Conservation (phyloP, 1,140 invertebrate species). For the Aphis gossypii region DNA sequence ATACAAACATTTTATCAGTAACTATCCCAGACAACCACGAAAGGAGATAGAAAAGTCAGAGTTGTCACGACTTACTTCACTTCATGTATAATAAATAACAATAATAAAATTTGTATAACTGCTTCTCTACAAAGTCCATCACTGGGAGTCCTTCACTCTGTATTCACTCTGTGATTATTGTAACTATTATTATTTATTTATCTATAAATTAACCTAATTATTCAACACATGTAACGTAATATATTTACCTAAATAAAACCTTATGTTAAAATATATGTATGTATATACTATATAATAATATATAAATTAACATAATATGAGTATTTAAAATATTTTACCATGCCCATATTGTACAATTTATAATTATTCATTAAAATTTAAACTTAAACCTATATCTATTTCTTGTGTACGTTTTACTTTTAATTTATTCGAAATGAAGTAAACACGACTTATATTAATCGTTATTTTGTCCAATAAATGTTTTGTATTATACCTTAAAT, state of each 20-base stretch:
- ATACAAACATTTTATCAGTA: background rate
- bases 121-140: background rate
- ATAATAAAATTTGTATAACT: background rate
- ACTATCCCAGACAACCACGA: background rate
- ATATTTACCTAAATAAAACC: background rate
- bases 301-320: background rate
- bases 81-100: background rate
- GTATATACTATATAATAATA: no score
- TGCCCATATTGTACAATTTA: background rate
- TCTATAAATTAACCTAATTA: background rate
- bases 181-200: background rate
- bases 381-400: background rate
- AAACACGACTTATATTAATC: background rate
- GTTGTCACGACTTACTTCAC: background rate
- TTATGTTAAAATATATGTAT: background rate
- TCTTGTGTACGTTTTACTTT: background rate
- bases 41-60: background rate
- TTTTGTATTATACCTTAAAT: background rate
- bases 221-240: background rate
- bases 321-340: background rate
- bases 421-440: background rate
- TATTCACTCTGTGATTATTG: background rate
- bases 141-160: background rate
- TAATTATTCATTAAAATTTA: background rate
- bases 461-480: background rate